These are phyloP conservation scores for Lerista edwardsae DNA, from an alignment of 2,797 vertebrate genomes.

Conservation along the genomic window DNA sequence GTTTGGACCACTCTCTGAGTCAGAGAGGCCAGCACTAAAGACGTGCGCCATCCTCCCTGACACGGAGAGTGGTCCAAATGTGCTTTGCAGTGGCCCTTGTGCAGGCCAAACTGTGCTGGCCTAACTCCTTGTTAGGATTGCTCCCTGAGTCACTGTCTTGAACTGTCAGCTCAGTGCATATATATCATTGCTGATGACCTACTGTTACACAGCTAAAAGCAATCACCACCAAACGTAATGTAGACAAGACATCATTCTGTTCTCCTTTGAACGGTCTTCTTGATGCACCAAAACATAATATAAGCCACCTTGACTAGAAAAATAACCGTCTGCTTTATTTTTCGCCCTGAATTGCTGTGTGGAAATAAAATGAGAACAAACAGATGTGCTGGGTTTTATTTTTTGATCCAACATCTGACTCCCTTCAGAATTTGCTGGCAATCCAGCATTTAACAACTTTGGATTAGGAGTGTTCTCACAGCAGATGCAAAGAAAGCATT, in stretches of 20 bases:
- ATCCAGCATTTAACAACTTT: not conserved
- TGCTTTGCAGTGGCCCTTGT: no score
- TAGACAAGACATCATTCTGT: not conserved
- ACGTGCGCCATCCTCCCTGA: no score
- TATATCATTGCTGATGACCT: not conserved
- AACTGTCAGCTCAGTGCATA: not conserved
- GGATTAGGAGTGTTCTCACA: not conserved
- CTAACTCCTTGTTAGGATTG: no score
- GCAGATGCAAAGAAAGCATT: conserved; percentile 3
- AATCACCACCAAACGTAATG: not conserved
- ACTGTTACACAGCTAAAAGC: not conserved
- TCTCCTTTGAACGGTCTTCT: not conserved
- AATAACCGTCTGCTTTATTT: not conserved
- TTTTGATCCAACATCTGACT: not conserved
- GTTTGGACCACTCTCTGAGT: no score
- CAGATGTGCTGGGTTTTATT: not conserved
- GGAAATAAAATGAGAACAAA: not conserved
- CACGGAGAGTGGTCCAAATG: no score
- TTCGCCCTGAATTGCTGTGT: not conserved
- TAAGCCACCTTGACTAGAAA: not conserved
- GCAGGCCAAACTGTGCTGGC: no score
- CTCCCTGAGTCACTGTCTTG: not conserved
- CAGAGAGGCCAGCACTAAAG: no score
- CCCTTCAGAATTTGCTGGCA: not conserved
- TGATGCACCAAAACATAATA: not conserved